Evolutionary conservation across 2,113 vertebrate species (phyloP).

Genomic region (Raphicerus campestris): DNA sequence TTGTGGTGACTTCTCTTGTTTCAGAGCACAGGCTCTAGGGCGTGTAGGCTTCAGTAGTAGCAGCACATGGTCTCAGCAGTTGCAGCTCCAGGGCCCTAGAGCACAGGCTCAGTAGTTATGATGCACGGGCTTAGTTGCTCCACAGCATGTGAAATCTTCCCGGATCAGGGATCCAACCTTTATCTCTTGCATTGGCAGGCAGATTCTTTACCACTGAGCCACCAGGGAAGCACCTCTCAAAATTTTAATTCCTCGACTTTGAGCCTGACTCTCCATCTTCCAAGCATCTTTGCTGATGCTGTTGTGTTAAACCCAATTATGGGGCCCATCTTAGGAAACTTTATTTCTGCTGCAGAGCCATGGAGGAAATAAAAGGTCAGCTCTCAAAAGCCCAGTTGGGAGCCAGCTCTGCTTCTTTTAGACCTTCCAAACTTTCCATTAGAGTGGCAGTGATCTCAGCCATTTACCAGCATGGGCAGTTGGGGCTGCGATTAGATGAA

Average conservation of each 20-base stretch:
- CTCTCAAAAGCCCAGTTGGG: slow-evolving; percentile 60
- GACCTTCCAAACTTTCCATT: slow-evolving; percentile 55
- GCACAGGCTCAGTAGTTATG: neutral
- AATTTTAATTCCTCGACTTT: neutral
- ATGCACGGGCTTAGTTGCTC: neutral
- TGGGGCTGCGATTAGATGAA: neutral
- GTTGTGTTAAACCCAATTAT: slow-evolving; percentile 18
- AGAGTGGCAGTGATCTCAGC: slow-evolving; percentile 43
- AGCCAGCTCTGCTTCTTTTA: slow-evolving; percentile 20
- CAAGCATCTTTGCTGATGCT: neutral
- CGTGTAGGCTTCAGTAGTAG: neutral
- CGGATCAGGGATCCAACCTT: neutral
- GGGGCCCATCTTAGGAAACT: neutral
- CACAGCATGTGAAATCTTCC: neutral
- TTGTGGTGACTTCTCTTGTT: neutral
- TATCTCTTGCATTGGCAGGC: neutral
- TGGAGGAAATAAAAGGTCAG: slow-evolving; percentile 58
- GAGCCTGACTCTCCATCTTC: neutral
- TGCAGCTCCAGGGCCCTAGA: neutral
- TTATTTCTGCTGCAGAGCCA: neutral
- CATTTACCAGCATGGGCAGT: slow-evolving; percentile 38
- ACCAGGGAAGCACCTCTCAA: neutral
- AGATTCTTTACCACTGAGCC: neutral
- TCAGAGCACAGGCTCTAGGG: neutral
- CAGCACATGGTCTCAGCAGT: neutral